Evolutionary conservation across 2,797 vertebrate species (phyloP).

Genomic region (Gila robusta): DNA sequence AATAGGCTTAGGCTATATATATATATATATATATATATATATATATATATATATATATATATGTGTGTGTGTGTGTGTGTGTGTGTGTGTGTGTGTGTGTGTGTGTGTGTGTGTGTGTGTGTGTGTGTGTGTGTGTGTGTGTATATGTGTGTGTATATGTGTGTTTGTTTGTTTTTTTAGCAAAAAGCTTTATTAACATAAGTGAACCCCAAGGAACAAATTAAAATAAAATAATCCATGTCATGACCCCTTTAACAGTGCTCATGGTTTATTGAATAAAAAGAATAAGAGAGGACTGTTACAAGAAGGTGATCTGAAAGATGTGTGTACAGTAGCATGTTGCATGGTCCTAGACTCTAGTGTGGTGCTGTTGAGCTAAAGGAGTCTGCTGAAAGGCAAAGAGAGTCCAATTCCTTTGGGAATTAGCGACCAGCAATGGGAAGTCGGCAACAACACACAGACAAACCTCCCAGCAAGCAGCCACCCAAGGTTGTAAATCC

Average conservation of each 20-base stretch:
- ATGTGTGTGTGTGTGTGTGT: too few relatives aligned
- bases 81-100: too few relatives aligned
- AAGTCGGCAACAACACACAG: conserved; percentile 87
- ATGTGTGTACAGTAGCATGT: conserved; percentile 9
- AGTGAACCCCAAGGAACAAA: not conserved
- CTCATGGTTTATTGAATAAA: not conserved
- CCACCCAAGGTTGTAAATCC: conserved; percentile 92
- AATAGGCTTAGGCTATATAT: too few relatives aligned
- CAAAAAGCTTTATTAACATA: not conserved
- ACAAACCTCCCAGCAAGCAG: conserved; percentile 93
- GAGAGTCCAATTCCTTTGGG: conserved; percentile 79
- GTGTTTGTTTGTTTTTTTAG: not conserved
- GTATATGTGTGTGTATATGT: too few relatives aligned
- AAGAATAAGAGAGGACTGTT: not conserved
- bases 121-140: too few relatives aligned
- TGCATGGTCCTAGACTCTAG: conserved; percentile 63
- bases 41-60: too few relatives aligned
- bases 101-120: too few relatives aligned
- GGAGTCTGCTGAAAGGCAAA: conserved; percentile 75
- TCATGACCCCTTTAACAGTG: not conserved
- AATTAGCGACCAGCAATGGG: conserved; percentile 92
- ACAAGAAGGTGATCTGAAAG: conserved; percentile 15
- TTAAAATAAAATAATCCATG: not conserved
- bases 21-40: too few relatives aligned
- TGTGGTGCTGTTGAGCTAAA: conserved; percentile 73